Base-by-base conservation (phyloP, 2,888 invertebrate species). In the Melanostoma scalare region DNA sequence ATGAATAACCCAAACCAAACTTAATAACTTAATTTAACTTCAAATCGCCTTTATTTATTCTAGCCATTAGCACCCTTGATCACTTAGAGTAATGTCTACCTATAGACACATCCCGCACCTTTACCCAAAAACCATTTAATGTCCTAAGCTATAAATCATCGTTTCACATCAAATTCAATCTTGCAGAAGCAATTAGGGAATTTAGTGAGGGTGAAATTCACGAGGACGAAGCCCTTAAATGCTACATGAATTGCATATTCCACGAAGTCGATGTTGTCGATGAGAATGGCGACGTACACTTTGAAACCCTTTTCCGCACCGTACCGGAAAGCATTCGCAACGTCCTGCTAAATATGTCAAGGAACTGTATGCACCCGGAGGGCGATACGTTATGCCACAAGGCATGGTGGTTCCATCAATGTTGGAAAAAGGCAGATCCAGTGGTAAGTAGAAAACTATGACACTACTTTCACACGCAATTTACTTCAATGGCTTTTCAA, bases 211-310 rank as follows among this genome's bases (percentile, higher is more conserved):
- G 88, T 1, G 87, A 89, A 69, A 86, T 88, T 36, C 88, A 88
- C 63, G 88, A 89, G 42, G 88, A 89, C 85, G 87, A 88, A 50
- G 86, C 86, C 6, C 86, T 89, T 9, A 89, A 89, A 82, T 89
- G 89, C 77, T 89, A 89, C 69, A 89, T 89, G 89, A 87, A 88
- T 79, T 89, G 89, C 77, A 50, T 89, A 35, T 89, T 89, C 67
- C 87, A 89, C 75, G 87, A 88, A 67, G 60, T 86, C 2, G 74
- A 86, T 74, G 87, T 88, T 44, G 86, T 89, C 30, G 87, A 88
- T 60, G 89, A 89, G 46, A 85, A 87, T 44, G 88, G 89, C 4
- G 88, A 89, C 69, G 86, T 89, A 30, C 89, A 89, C 69, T 87
- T 88, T 55, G 89, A 89, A 8, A 88, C 87, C 31, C 71, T 89